These are phyloP conservation scores for Heliothis subflexa DNA, from an alignment of 1,140 invertebrate genomes.

Conservation along the genomic window DNA sequence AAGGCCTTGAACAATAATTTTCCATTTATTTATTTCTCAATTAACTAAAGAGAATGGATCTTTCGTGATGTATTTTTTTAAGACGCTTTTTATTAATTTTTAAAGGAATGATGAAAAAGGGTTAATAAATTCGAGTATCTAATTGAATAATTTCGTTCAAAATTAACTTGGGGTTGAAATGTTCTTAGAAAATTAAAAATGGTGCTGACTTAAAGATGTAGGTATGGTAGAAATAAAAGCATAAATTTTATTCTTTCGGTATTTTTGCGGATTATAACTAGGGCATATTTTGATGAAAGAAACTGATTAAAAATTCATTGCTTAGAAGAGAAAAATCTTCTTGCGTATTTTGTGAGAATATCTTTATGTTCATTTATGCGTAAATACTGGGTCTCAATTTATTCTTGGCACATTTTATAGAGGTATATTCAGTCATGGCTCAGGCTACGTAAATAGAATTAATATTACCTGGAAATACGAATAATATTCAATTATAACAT, in stretches of 20 bases:
- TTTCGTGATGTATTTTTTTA: too few species aligned
- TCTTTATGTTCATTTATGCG: background rate
- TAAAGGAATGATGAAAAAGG: conserved; percentile 59
- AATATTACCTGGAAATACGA: too few species aligned
- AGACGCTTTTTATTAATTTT: conserved; percentile 52
- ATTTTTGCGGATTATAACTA: conserved; percentile 3
- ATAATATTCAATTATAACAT: too few species aligned
- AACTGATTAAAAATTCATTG: conserved; percentile 14
- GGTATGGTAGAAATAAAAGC: conserved; percentile 8
- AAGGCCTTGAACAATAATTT: too few species aligned
- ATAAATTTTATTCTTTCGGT: background rate
- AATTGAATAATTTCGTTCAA: conserved; percentile 65
- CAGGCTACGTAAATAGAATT: too few species aligned
- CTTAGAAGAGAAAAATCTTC: background rate
- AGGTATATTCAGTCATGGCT: too few species aligned
- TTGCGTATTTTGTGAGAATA: too few species aligned
- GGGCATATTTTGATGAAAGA: background rate
- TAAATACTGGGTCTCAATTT: too few species aligned
- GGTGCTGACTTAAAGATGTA: background rate
- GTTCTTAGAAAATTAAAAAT: conserved; percentile 47
- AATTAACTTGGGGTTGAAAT: conserved; percentile 48
- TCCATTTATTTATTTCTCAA: too few species aligned
- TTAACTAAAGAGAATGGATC: too few species aligned
- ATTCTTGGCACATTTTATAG: too few species aligned
- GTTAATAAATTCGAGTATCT: conserved; percentile 59